Base-by-base conservation (phyloP, 2,888 invertebrate species). In the Tetanocera ferruginea region DNA sequence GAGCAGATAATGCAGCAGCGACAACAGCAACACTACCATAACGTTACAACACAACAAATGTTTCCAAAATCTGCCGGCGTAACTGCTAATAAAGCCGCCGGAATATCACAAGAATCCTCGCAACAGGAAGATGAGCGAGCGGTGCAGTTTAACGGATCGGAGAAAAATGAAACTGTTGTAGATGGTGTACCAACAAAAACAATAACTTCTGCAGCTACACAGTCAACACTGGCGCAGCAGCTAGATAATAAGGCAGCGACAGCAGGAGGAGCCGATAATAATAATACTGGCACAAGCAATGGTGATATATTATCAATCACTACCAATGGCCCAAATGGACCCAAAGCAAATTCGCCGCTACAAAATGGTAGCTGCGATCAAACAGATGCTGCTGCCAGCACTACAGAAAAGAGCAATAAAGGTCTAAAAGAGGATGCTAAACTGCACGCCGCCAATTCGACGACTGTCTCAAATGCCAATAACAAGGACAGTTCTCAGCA, bases 1-100 rank as follows among this genome's bases (percentile, higher is more conserved):
- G 89, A 89, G 76, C 89, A 89, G 85, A 86, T 89, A 82, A 78
- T 89, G 37, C 87, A 89, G 77, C 89, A 89, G 79, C 87, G 89
- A 5, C 88, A 88, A 57, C 88, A 89, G 71, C 89, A 76, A 85
- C 88, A 76, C 67, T 87, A 85, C 81, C 88, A 89, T 77, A 88
- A 87, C 64, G 82, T 88, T 60, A 85, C 89, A 76, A 85, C 88
- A 6, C 73, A 74, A 77, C 88, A 89, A 82, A 85, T 89, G 83
- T 87, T 88, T 84, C 86, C 87, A 37, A 89, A 88, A 81, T 83
- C 84, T 6, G 81, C 17, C 28, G 31, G 28, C 3, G 66, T 9
- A 11, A 25, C 57, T 25, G 14, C 71, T 8, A 67, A 78, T 0
- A 34, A 62, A 51, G 19, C 55, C 14, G n/a, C 62, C 34, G 51